Conservation (phyloP, 2,888 invertebrate species). For the Tineola bisselliella region DNA sequence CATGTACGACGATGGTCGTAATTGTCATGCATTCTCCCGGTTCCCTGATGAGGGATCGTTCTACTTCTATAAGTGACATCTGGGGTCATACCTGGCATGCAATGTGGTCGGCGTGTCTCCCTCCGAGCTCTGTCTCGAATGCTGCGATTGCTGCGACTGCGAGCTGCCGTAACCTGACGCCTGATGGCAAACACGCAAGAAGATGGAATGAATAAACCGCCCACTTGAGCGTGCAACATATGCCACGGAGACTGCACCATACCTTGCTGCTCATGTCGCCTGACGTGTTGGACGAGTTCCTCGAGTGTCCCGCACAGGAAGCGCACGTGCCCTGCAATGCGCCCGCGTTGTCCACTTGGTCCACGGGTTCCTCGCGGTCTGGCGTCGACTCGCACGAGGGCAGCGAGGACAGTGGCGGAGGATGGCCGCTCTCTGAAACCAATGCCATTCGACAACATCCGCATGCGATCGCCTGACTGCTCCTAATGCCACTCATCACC, state of each 20-base stretch:
- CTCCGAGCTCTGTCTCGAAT: conserved; percentile 87
- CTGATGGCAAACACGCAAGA: conserved; percentile 46
- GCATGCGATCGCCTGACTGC: neutral
- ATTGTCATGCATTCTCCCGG: too few relatives aligned
- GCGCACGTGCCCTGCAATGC: conserved; percentile 12
- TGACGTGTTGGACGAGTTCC: conserved; percentile 81
- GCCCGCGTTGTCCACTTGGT: conserved; percentile 38
- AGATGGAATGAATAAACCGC: too few relatives aligned
- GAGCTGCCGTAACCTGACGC: conserved; percentile 93
- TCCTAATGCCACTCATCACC: conserved; percentile 14
- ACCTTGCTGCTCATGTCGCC: conserved; percentile 66
- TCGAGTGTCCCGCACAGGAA: conserved; percentile 58
- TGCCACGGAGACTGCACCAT: conserved; percentile 17
- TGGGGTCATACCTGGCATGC: conserved; percentile 43
- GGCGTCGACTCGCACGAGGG: conserved; percentile 48
- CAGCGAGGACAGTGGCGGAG: conserved; percentile 35
- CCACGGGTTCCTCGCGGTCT: conserved; percentile 38
- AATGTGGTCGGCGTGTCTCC: conserved; percentile 39
- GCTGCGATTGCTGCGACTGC: conserved; percentile 81
- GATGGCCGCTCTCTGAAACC: conserved; percentile 33
- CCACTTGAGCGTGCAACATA: neutral
- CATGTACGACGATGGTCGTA: too few relatives aligned
- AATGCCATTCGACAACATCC: neutral
- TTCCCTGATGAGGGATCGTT: too few relatives aligned
- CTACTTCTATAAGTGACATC: too few relatives aligned